Evolutionary conservation across 2,113 vertebrate species (phyloP).

Genomic region (Acrocephalus kingi): DNA sequence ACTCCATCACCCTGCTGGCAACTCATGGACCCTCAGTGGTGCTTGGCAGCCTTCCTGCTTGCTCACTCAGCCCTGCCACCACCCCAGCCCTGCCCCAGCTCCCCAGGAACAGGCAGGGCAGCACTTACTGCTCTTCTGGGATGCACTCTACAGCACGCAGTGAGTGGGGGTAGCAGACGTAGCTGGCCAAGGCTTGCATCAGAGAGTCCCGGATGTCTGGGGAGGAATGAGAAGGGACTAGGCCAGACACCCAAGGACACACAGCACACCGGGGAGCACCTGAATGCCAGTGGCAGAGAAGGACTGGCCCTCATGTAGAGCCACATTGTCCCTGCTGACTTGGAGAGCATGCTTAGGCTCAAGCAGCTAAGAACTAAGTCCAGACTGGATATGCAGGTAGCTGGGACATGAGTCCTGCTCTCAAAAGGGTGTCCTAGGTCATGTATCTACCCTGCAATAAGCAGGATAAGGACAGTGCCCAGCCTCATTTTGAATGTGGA

Average conservation of each 20-base stretch:
- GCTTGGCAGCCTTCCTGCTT: neutral
- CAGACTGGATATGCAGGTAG: neutral
- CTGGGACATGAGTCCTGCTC: neutral
- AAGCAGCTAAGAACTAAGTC: neutral
- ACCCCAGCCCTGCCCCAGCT: neutral
- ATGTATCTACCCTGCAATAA: neutral
- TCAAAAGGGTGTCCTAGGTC: neutral
- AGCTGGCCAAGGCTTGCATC: conserved; percentile 98
- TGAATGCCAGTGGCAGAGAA: neutral
- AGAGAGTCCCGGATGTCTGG: conserved; percentile 97
- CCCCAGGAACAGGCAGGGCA: neutral
- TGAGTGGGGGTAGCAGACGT: conserved; percentile 97
- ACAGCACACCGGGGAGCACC: neutral
- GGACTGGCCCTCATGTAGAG: neutral
- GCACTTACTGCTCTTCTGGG: conserved; percentile 94
- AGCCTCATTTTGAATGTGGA: neutral
- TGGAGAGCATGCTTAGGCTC: neutral
- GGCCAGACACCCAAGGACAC: neutral
- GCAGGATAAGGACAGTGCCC: neutral
- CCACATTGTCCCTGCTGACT: neutral
- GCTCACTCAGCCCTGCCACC: neutral
- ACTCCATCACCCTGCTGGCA: neutral
- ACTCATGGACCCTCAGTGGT: neutral
- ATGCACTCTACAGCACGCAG: conserved; percentile 94
- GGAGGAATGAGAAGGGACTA: neutral